Conservation (phyloP, 2,888 invertebrate species). For the Trilocha varians region DNA sequence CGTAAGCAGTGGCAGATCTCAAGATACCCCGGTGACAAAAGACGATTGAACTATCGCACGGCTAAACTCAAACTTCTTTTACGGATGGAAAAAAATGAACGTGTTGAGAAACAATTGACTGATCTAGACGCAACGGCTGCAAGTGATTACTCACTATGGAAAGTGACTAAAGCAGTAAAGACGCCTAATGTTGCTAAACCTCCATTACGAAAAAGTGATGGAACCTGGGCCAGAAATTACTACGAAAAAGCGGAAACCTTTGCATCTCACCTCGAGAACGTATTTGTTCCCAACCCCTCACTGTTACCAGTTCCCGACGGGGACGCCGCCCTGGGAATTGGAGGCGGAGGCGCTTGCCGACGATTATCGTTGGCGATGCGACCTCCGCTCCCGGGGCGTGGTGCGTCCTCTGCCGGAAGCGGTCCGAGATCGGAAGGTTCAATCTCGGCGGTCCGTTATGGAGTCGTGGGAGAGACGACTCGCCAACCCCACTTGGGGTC, state of each 20-base stretch:
- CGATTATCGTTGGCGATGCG: too few species aligned
- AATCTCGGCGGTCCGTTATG: too few species aligned
- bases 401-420: too few species aligned
- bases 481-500: too few species aligned
- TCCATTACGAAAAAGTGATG: slow-evolving; percentile 6
- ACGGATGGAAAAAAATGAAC: not conserved
- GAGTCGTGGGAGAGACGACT: too few species aligned
- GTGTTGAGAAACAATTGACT: not conserved
- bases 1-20: slow-evolving; percentile 11
- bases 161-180: slow-evolving; percentile 13
- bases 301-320: too few species aligned
- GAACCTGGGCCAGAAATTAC: slow-evolving; percentile 8
- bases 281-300: slow-evolving; percentile 8
- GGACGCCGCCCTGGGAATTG: too few species aligned
- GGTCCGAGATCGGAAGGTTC: too few species aligned
- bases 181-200: slow-evolving; percentile 4
- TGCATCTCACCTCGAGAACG: slow-evolving; percentile 7
- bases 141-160: slow-evolving; percentile 15
- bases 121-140: slow-evolving; percentile 8
- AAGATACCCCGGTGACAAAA: slow-evolving; percentile 10
- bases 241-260: slow-evolving; percentile 9
- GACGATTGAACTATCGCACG: slow-evolving; percentile 5
- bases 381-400: too few species aligned
- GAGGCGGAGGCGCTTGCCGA: too few species aligned
- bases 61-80: slow-evolving; percentile 5